Base-by-base conservation (phyloP, 2,797 vertebrate genomes). In the Cirrhinus molitorella region DNA sequence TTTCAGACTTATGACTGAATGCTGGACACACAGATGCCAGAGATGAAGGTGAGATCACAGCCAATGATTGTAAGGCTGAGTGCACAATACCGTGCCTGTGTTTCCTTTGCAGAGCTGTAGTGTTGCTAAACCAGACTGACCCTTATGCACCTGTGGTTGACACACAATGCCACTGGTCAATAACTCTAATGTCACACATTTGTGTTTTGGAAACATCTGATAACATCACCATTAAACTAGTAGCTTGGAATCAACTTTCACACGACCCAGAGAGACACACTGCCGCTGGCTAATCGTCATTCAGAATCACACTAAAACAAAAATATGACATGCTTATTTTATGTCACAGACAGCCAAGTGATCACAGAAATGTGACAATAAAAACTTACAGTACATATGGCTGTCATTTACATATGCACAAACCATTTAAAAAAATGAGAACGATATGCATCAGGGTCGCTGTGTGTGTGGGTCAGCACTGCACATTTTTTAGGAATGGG, bases 401-500 rank as follows among this genome's bases (percentile, higher is more conserved):
- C 16, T 63, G 14, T 63, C 3, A 63, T 8, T 17, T 16, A 17
- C 23, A 28, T 31, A 63, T 63, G 6, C 59, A 17, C 59, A 63
- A 63, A 31, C 25, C 25, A 61, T 28, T 5, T 25, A 61, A 61
- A 63, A 63, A 17, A 17, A 31, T 14, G 59, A 11, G 3, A 63
- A 16, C 59, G 17, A 63, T 31, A 9, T 63, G 28, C 59, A 63
- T 31, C 25, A 59, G 13, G 59, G 59, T 59, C 23, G 13, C 47
- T 63, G 71, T 68, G 66, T 34, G 25, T 72, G 81, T 61, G 25
- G 85, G 86, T 80, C 86, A 85, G 82, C 65, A 49, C 77, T 59
- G 78, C 57, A 76, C 70, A 34, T 61, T 82, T n/a, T 88, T 82
- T 84, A 84, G 37, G 66, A 78, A 85, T 85, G 81, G 75, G 79